Evolutionary conservation across 2,888 invertebrate genomes (phyloP), one percentile per base, ranked within the genome.

Genomic region (Drosophila meridiana): DNA sequence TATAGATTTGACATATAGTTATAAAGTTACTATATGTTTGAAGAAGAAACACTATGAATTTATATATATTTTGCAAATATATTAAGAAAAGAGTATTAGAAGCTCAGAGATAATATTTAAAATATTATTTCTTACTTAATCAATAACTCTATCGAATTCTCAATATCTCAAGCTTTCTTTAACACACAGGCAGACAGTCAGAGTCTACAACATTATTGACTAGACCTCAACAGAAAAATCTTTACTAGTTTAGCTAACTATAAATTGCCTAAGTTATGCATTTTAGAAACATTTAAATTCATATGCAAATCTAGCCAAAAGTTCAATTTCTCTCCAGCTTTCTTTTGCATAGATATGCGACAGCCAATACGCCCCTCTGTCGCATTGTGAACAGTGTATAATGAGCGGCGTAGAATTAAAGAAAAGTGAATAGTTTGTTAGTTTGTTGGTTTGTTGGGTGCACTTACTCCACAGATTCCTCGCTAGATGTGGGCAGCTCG

Each of bases 391-490:
- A 48, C 59, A 50, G 48, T 40, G 20, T 60, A 48, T 32, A 40
- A 45, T 43, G 34, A 50, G 26, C 20, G 26, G 36, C 20, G 30
- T 42, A 50, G n/a, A 26, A n/a, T 47, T 13, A 11, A 38, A 13
- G 2, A 47, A 42, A 50, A 36, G 65, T 66, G 30, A 65, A 66
- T 26, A 28, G 66, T 40, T 42, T 43, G 3, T 36, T 14, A 20
- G 34, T 34, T 34, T 42, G 40, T 42, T 45, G 50, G 34, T 34
- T 34, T 42, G 40, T 42, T 45, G 50, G 57, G 28, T 53, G 65
- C 52, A 74, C 85, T 59, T 73, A 69, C 66, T 70, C 69, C 7
- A 66, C 34, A n/a, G 60, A 50, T 32, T 55, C 38, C 42, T 59
- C 57, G 45, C 34, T 45, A 13, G n/a, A 50, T 36, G 68, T 42